A percentile compares a stretch with the other conserved stretches of the same genome.
These are phyloP conservation scores for Luscinia luscinia DNA, from an alignment of 2,797 vertebrate genomes.

Conservation along the genomic window DNA sequence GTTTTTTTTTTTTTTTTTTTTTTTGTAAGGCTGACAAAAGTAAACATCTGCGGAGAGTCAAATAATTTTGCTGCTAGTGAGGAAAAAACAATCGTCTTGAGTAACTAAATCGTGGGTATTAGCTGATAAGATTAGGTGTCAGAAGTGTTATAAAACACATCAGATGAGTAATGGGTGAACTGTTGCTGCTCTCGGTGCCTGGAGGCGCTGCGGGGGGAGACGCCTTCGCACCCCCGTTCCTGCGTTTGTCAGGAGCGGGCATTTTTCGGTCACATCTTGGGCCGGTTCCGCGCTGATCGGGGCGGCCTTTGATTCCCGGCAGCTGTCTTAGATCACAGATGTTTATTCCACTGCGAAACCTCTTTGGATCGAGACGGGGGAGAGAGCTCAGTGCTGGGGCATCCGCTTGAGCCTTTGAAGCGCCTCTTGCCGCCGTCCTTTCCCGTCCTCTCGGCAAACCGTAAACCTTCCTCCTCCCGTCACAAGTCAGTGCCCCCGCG, in stretches of 20 bases:
- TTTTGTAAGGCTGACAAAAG: neutral
- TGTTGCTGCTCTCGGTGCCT: conserved; percentile 1
- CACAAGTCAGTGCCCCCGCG: neutral
- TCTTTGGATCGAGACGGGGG: conserved; percentile 15
- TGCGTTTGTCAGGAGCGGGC: neutral
- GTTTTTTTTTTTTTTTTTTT: neutral
- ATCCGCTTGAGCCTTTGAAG: conserved; percentile 22
- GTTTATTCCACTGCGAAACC: conserved; percentile 68
- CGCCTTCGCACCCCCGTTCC: neutral
- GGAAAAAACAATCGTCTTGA: neutral
- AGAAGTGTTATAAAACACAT: conserved; percentile 70
- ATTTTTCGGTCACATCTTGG: conserved; percentile 43
- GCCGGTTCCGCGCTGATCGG: neutral
- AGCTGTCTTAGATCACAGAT: conserved; percentile 72
- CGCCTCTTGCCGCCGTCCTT: neutral
- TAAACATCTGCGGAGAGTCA: neutral
- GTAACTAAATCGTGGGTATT: conserved; percentile 41
- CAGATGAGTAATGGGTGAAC: conserved; percentile 49
- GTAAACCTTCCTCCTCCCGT: neutral
- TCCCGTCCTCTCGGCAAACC: neutral
- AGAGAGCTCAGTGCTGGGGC: neutral
- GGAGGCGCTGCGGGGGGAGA: neutral
- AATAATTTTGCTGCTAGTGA: conserved; percentile 5
- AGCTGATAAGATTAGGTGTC: conserved; percentile 63
- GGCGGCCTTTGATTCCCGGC: conserved; percentile 51